Base-by-base conservation (phyloP, 2,797 vertebrate genomes). In the Rhynchotus rufescens region DNA sequence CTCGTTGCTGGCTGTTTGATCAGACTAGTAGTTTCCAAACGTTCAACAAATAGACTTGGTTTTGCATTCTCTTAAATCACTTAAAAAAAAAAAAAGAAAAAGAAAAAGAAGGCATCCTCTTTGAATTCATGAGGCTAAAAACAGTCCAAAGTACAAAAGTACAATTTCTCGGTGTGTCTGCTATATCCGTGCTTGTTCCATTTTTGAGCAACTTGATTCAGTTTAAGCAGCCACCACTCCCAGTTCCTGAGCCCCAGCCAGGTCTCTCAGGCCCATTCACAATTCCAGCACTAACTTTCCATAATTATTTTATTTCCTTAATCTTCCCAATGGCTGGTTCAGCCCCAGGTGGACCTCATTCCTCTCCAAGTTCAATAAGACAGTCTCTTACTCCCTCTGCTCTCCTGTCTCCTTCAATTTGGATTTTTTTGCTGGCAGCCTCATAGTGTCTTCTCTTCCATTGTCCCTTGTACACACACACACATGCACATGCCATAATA, bases 271-370 rank as follows among this genome's bases (percentile, higher is more conserved):
- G 94, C 83, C 95, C 84, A 95, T 96, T 96, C 95, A 96, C 96
- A 97, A 97, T 96, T 97, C 95, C 95, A 97, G 96, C 88, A 95
- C 85, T 93, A 93, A 91, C 95, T 97, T 96, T 96, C 91, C 94
- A 92, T 96, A 97, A 97, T 96, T 94, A 96, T 96, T 97, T 97
- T 98, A 97, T 97, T 97, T 97, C 94, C 95, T 97, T 97, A 95
- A 97, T 97, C 96, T 97, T 97, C 90, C 96, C 96, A 94, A 93
- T 88, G 87, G 95, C 93, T 96, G 87, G 77, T 97, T 96, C 89
- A 90, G 92, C 94, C 96, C 90, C 94, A 96, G 94, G 89, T 95
- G 97, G 95, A 90, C 92, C 89, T 78, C n/a, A 96, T 86, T 96
- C 92, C 94, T 88, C 80, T 97, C 92, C 90, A 96, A 97, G 95